Evolutionary conservation across 2,113 vertebrate genomes (phyloP), one percentile per base, ranked within the genome.

Genomic region (Macquaria ambigua): DNA sequence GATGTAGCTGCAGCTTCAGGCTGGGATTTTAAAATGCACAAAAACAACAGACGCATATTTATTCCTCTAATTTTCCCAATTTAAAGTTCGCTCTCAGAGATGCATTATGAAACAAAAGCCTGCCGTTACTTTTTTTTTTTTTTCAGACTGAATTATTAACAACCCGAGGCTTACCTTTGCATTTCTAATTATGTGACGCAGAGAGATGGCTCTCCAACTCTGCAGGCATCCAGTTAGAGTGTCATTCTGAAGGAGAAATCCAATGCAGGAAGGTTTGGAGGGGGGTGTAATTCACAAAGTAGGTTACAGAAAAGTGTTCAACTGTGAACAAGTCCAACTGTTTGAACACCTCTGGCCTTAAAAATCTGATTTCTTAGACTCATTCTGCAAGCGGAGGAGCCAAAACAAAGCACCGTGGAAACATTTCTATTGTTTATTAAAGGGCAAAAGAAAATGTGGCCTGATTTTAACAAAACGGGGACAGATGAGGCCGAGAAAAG

Each of bases 131-230:
- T 64, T 43, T 66, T 53, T 64, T 43, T 66, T 53, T 69, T 61
- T 68, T 16, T 52, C 76, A 79, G 46, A 81, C 56, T 78, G 84
- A 92, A 90, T 93, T 77, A 92, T 90, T 81, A 90, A 87, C 82
- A 70, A 89, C 90, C 91, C 80, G 9, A 70, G 84, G 88, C 94
- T 90, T 92, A 92, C 93, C 93, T 94, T 91, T 89, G 92, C 90
- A 90, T 93, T 93, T 92, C 83, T 93, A 94, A 93, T 92, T 90
- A 92, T 28, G 41, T 82, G 70, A 86, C 68, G 64, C 66, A 50
- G 74, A 69, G 68, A 66, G 82, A 85, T 43, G 86, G 59, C 77
- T 81, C 80, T 73, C 67, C 18, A 9, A 18, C 86, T 91, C 91
- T 84, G 85, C 92, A 79, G 89, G 88, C 91, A 41, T 76, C 80